Evolutionary conservation across 2,797 vertebrate species (phyloP).

Genomic region (Tamandua tetradactyla): DNA sequence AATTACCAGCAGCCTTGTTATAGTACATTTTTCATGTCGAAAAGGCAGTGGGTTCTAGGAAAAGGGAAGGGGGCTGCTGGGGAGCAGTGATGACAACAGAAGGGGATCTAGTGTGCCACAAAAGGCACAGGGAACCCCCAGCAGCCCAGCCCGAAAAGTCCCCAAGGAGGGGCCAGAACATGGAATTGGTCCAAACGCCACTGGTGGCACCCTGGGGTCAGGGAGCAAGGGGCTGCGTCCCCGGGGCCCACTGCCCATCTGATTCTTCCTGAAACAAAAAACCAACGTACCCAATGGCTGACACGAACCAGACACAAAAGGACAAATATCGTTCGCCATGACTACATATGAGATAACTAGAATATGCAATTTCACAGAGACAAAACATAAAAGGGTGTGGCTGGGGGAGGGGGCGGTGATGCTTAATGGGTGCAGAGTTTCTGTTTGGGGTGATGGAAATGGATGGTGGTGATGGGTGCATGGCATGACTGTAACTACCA

Average conservation of each 20-base stretch:
- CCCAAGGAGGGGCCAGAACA: background rate
- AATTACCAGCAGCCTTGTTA: slow-evolving; percentile 73
- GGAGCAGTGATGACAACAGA: background rate
- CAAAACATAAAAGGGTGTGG: no score
- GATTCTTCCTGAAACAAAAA: background rate
- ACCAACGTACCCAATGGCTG: background rate
- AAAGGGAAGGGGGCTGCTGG: background rate
- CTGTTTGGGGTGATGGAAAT: no score
- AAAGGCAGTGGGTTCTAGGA: slow-evolving; percentile 59
- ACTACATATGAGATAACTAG: no score
- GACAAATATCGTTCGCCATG: no score
- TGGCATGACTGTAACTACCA: no score
- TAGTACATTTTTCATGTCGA: slow-evolving; percentile 77
- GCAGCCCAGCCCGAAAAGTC: background rate
- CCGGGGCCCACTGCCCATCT: background rate
- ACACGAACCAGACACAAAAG: no score
- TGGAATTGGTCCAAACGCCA: no score
- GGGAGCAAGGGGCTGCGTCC: background rate
- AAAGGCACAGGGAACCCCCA: background rate
- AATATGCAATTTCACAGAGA: no score
- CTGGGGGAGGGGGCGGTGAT: no score
- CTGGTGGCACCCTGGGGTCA: background rate
- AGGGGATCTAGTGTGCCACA: background rate
- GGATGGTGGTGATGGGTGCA: no score
- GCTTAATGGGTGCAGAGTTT: no score